phyloP scores from a whole-genome alignment of 2,113 vertebrate species.

The Tympanuchus pallidicinctus region DNA sequence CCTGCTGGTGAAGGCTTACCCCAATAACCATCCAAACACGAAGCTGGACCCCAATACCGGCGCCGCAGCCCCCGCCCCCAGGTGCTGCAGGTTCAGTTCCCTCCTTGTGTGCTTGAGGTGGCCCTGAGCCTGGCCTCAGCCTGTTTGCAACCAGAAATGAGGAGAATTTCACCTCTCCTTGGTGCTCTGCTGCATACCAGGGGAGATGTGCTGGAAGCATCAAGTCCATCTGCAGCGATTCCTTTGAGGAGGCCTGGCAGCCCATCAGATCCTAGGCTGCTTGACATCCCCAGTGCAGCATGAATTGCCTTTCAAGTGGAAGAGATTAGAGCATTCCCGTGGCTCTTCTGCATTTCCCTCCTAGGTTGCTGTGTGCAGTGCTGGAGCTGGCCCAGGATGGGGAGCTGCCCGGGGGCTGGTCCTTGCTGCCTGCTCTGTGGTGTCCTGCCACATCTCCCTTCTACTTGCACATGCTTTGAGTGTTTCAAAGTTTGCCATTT shows the following conservation, averaged over 20 bases:
- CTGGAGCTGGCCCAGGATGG: not conserved
- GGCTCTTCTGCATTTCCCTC: not conserved
- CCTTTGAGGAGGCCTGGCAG: not conserved
- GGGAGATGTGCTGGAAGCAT: not conserved
- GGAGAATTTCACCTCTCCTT: not conserved
- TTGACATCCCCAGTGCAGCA: not conserved
- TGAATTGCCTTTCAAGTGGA: not conserved
- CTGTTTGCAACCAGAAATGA: not conserved
- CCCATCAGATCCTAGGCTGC: not conserved
- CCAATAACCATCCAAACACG: not conserved
- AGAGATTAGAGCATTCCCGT: not conserved
- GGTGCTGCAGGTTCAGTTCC: not conserved
- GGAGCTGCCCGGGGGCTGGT: not conserved
- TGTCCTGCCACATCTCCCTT: not conserved
- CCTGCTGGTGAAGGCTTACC: conserved; percentile 16
- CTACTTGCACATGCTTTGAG: fast-evolving
- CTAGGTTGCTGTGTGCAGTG: not conserved
- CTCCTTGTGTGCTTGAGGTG: not conserved
- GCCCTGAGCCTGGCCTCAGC: not conserved
- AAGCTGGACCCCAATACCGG: not conserved
- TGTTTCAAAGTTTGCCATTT: not conserved
- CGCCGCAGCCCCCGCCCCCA: not conserved
- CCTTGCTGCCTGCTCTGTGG: not conserved
- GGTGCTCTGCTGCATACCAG: fast-evolving
- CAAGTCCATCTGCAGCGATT: not conserved